phyloP scores from a whole-genome alignment of 92 coral and sea anemone species.

The Zoanthus sansibaricus region DNA sequence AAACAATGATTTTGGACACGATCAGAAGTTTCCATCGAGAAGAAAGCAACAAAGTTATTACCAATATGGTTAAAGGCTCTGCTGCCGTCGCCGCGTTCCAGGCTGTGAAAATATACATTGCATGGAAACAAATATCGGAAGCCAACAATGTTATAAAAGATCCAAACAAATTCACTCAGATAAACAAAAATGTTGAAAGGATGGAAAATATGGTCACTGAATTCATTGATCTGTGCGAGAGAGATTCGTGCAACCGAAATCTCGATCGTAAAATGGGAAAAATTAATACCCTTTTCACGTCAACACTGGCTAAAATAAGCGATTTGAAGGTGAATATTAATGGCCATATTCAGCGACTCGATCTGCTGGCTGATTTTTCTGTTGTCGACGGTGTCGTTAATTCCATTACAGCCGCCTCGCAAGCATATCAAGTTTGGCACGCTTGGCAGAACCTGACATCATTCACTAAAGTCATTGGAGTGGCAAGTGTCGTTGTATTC shows the following conservation, averaged over 20 bases:
- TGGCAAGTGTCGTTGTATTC: slow-evolving; percentile 50
- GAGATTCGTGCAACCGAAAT: slow-evolving; percentile 45
- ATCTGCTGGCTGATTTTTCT: slow-evolving; percentile 62
- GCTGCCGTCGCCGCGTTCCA: slow-evolving; percentile 56
- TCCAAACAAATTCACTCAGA: slow-evolving; percentile 52
- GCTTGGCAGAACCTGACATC: slow-evolving; percentile 63
- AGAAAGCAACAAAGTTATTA: slow-evolving; percentile 60
- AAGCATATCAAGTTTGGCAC: slow-evolving; percentile 69
- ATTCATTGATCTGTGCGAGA: slow-evolving; percentile 65
- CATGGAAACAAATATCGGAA: slow-evolving; percentile 70
- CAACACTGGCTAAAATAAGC: slow-evolving; percentile 66
- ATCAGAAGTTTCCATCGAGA: slow-evolving; percentile 50
- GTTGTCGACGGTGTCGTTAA: slow-evolving; percentile 69
- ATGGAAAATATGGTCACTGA: slow-evolving; percentile 72
- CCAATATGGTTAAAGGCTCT: slow-evolving; percentile 68
- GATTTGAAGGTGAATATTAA: slow-evolving; percentile 57
- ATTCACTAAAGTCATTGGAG: slow-evolving; percentile 44
- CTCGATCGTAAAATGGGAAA: slow-evolving; percentile 55
- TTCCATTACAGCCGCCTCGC: slow-evolving; percentile 59
- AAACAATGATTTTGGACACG: slow-evolving; percentile 47
- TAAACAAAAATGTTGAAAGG: slow-evolving; percentile 50
- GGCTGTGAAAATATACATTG: slow-evolving; percentile 60
- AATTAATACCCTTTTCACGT: slow-evolving; percentile 63
- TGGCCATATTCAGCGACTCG: slow-evolving; percentile 77
- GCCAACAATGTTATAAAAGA: slow-evolving; percentile 73